Conservation (phyloP, 2,888 invertebrate species). For the Druceiella hillmani region DNA sequence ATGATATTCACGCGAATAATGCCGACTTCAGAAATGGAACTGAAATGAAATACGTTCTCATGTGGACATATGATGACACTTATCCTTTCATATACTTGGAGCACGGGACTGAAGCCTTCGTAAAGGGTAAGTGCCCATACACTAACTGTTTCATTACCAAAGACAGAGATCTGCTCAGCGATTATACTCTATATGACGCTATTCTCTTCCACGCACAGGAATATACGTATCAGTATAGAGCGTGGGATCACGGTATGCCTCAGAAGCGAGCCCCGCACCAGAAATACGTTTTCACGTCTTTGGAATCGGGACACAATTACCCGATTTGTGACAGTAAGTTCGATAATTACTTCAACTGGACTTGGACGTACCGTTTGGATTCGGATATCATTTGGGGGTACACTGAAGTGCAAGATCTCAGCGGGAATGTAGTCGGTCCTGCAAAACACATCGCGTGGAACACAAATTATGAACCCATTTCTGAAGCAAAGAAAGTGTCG, state of each 20-base stretch:
- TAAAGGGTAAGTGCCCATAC: slow-evolving; percentile 29
- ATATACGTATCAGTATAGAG: slow-evolving; percentile 31
- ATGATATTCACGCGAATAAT: no score
- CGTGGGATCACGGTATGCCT: slow-evolving; percentile 28
- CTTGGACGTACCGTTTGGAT: slow-evolving; percentile 38
- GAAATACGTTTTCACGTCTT: slow-evolving; percentile 43
- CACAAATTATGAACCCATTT: slow-evolving; percentile 28
- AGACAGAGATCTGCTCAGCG: slow-evolving; percentile 29
- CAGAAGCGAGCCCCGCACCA: slow-evolving; percentile 34
- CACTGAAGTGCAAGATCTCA: slow-evolving; percentile 30
- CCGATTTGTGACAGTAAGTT: slow-evolving; percentile 31
- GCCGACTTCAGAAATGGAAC: no score
- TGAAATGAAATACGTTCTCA: slow-evolving; percentile 40
- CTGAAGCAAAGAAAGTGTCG: slow-evolving; percentile 27
- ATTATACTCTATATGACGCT: slow-evolving; percentile 41
- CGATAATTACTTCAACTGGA: slow-evolving; percentile 35
- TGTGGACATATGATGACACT: slow-evolving; percentile 31
- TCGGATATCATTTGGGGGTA: slow-evolving; percentile 35
- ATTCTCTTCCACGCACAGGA: slow-evolving; percentile 49
- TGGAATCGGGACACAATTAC: slow-evolving; percentile 32
- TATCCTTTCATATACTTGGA: slow-evolving; percentile 33
- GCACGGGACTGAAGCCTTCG: slow-evolving; percentile 29
- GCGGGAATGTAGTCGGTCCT: slow-evolving; percentile 34
- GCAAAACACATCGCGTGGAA: slow-evolving; percentile 35
- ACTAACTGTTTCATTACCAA: slow-evolving; percentile 34